Evolutionary conservation across 2,888 invertebrate genomes (phyloP), one percentile per base, ranked within the genome.

Genomic region (Netelia fuscicornis): DNA sequence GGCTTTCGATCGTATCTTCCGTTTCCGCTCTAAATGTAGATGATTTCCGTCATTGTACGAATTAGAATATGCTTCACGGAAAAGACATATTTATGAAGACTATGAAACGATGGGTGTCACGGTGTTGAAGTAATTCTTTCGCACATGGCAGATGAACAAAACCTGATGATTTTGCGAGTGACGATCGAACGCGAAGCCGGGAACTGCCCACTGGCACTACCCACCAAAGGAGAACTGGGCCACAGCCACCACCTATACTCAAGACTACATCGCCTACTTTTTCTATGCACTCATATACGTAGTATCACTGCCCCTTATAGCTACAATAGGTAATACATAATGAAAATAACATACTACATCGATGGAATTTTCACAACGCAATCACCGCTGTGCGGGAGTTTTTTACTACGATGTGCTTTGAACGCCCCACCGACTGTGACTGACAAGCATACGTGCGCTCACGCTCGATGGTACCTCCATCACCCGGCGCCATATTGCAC

Each of bases 161-260:
- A 48, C 1, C 13, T 13, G 13, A 48, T 48, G 48, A 48, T 48
- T 48, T 48, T 48, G 11, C 48, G 48, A 48, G 10, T 10, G 13
- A 10, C 13, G 54, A 74, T 20, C 13, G 77, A 68, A 70, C 70
- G 52, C 10, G 48, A 13, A 48, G 72, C 75, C 77, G 84, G 81
- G 84, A 76, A 83, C 83, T 79, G 83, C 76, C 80, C 80, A 84
- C 80, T 84, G 58, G 72, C 77, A 75, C 67, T 58, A 62, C 68
- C 62, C 42, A 75, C 20, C 37, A 48, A 48, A 10, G 3, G 13
- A 13, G 13, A 13, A 48, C 48, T 13, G 11, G 48, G 13, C 11
- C 13, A 48, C 11, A 67, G 70, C 79, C 79, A 79, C 75, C 75
- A 64, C 68, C 68, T 64, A 83, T 30, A 54, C 25, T 75, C 79